Evolutionary conservation across 2,113 vertebrate genomes (phyloP).

Genomic region (Brienomyrus brachyistius): DNA sequence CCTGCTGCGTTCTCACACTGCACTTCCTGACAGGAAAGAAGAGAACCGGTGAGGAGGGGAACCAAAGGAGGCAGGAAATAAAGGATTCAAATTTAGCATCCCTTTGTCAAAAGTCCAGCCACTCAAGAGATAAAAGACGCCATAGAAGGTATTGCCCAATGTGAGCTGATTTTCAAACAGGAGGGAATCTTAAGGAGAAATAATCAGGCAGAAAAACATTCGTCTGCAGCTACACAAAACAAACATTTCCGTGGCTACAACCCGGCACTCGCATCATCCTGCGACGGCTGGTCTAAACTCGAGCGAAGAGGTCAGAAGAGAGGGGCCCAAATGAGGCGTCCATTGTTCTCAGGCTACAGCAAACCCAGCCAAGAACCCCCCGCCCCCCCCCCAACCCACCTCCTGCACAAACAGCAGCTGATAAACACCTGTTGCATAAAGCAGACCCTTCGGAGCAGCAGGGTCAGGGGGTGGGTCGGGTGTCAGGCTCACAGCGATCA

Average conservation of each 20-base stretch:
- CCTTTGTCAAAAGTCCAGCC: not conserved
- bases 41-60: not conserved
- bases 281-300: constrained; percentile 19
- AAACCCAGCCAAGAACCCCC: not conserved
- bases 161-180: not conserved
- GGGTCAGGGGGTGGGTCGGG: not conserved
- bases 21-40: constrained; percentile 29
- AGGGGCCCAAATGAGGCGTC: constrained; percentile 31
- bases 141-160: not conserved
- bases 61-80: not conserved
- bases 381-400: not conserved
- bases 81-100: not conserved
- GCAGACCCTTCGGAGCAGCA: constrained; percentile 5
- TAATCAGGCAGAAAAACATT: not conserved
- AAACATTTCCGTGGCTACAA: not conserved
- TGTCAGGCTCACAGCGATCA: not conserved
- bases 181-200: not conserved
- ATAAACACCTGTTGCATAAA: constrained; percentile 40
- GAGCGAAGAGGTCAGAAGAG: constrained; percentile 29
- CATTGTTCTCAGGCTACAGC: constrained; percentile 34
- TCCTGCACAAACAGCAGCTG: constrained; percentile 35
- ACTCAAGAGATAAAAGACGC: not conserved
- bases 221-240: not conserved
- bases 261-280: constrained; percentile 1
- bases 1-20: constrained; percentile 40